Percentiles rank a stretch among this genome's conserved stretches.
These are phyloP conservation scores for Drosophila prolongata DNA, from an alignment of 2,888 invertebrate genomes.

Conservation along the genomic window DNA sequence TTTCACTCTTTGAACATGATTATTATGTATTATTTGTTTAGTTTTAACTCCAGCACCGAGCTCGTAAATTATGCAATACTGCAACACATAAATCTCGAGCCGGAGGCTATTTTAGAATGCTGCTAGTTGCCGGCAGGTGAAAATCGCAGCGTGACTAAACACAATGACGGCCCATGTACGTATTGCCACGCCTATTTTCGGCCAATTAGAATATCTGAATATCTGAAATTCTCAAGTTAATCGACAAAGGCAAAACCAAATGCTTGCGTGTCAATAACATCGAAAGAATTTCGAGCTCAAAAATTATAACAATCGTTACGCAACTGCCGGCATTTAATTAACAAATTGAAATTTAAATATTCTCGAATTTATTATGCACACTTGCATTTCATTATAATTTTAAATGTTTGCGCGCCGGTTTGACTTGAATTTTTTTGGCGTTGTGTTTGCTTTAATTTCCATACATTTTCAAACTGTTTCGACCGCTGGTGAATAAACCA, in stretches of 20 bases:
- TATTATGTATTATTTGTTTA: slow-evolving; percentile 41
- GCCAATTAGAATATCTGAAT: slow-evolving; percentile 38
- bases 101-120: slow-evolving; percentile 70
- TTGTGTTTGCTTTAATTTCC: slow-evolving; percentile 42
- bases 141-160: slow-evolving; percentile 63
- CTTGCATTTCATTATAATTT: slow-evolving; percentile 36
- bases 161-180: slow-evolving; percentile 27
- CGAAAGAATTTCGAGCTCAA: slow-evolving; percentile 26
- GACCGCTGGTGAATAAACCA: slow-evolving; percentile 69
- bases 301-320: slow-evolving; percentile 51
- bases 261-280: slow-evolving; percentile 48
- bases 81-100: slow-evolving; percentile 56
- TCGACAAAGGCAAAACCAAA: slow-evolving; percentile 10
- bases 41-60: slow-evolving; percentile 17
- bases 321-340: slow-evolving; percentile 65
- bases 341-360: slow-evolving; percentile 45
- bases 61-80: slow-evolving; percentile 52
- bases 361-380: slow-evolving; percentile 44
- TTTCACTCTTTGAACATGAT: slow-evolving; percentile 39
- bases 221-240: slow-evolving; percentile 17
- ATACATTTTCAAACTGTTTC: slow-evolving; percentile 47
- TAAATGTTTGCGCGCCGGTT: slow-evolving; percentile 34
- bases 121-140: slow-evolving; percentile 56
- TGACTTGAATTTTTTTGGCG: slow-evolving; percentile 20
- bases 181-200: slow-evolving; percentile 33